phyloP scores from a whole-genome alignment of 1,140 invertebrate species.

The Drosophila kikkawai region DNA sequence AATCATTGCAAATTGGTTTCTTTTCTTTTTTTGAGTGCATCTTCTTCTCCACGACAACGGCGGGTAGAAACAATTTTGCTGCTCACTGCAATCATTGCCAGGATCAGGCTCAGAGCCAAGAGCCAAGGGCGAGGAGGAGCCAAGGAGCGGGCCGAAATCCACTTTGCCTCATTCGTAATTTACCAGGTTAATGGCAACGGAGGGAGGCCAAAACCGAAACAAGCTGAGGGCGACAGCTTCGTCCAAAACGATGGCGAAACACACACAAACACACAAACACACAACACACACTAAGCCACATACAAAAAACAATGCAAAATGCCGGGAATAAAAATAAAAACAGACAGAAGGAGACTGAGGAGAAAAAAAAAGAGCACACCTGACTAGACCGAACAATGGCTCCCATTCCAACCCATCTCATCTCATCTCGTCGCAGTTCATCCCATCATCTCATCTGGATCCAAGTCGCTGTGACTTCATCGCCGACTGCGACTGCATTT shows the following conservation, averaged over 20 bases:
- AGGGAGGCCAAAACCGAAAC: conserved; percentile 52
- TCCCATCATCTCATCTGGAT: conserved; percentile 23
- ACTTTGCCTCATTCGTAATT: conserved; percentile 77
- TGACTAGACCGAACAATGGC: conserved; percentile 22
- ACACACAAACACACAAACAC: neutral
- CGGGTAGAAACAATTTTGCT: conserved; percentile 68
- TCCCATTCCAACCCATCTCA: conserved; percentile 47
- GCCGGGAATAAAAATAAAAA: conserved; percentile 16
- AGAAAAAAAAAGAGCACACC: conserved; percentile 7
- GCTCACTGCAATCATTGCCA: conserved; percentile 74
- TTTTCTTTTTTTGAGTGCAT: neutral
- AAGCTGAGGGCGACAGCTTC: conserved; percentile 48
- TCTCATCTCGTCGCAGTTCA: conserved; percentile 28
- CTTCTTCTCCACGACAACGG: conserved; percentile 9
- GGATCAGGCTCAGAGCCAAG: conserved; percentile 49
- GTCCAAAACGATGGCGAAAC: conserved; percentile 18
- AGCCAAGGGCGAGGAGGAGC: conserved; percentile 13
- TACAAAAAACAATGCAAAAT: conserved; percentile 23
- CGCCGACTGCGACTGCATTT: conserved; percentile 18
- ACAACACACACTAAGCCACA: neutral
- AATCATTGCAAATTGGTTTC: too few relatives aligned
- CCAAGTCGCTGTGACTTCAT: conserved; percentile 21
- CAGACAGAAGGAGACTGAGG: neutral
- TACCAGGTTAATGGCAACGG: conserved; percentile 73
- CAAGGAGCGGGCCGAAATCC: conserved; percentile 57